Evolutionary conservation across 2,888 invertebrate genomes (phyloP).

Genomic region (Papilio elwesi): DNA sequence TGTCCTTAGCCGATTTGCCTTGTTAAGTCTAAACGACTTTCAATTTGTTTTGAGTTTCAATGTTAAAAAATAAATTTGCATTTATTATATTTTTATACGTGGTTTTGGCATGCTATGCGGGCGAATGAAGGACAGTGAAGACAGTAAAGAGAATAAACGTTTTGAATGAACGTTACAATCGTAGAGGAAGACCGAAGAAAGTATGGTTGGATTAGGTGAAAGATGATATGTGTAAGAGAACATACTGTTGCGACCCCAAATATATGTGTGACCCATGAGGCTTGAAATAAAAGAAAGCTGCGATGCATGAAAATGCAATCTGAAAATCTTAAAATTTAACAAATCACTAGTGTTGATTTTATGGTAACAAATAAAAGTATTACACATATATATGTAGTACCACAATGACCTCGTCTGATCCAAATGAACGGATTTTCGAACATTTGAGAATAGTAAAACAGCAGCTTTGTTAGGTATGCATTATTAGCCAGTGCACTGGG

Average conservation of each 20-base stretch:
- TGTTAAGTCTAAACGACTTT: background rate
- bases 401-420: constrained; percentile 24
- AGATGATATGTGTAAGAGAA: too few species aligned
- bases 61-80: background rate
- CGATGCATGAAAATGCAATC: background rate
- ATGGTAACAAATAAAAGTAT: constrained; percentile 3
- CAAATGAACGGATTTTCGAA: constrained; percentile 41
- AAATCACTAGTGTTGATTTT: background rate
- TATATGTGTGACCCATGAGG: too few species aligned
- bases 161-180: too few species aligned
- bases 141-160: too few species aligned
- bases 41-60: background rate
- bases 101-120: too few species aligned
- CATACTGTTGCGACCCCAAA: too few species aligned
- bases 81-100: too few species aligned
- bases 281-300: too few species aligned
- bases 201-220: too few species aligned
- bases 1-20: constrained; percentile 24
- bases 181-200: too few species aligned
- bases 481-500: constrained; percentile 63
- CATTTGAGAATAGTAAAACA: constrained; percentile 49
- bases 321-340: background rate
- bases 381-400: constrained; percentile 18
- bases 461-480: constrained; percentile 59
- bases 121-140: too few species aligned